Evolutionary conservation across 1,140 invertebrate species (phyloP), one percentile per base, ranked within the genome.

Genomic region (Tachypleus tridentatus): DNA sequence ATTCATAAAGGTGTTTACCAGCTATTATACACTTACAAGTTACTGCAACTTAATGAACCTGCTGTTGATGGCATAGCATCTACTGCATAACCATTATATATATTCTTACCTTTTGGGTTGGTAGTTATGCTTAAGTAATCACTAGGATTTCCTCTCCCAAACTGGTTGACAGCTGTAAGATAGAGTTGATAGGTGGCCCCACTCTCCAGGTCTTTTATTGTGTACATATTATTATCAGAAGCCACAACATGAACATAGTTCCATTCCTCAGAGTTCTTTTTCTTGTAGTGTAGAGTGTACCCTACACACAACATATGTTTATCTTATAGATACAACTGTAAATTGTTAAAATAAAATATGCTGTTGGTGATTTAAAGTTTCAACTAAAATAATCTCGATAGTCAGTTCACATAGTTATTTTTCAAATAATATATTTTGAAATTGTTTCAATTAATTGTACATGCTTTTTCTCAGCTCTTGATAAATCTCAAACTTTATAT

Each of bases 101-200:
- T 29, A 29, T 29, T 29, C 29, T 29, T 29, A 29, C 29, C 29
- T 29, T 29, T 29, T 29, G 29, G 29, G 29, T 29, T 29, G 29
- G 29, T 29, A 29, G 29, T 29, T 29, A 29, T 29, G 2, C 29
- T 29, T 29, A 29, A 29, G 29, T 29, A 29, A 29, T 73, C 70
- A 58, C 70, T 70, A 47, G 71, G 65, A 47, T 73, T 72, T 57
- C 70, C 69, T 11, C 66, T 64, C 8, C 72, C 72, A 56, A 65
- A 71, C 8, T 66, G 64, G 60, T 73, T 73, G 9, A 65, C 62
- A 3, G 72, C 72, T 3, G 66, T 67, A 10, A 73, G 61, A 63
- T 71, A 71, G 54, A 73, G 65, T 49, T 62, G 57, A 56, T 73
- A 73, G 0, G 66, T 63, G 4, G 69, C 69, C n/a, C 65, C 69